Conservation (phyloP, 2,888 invertebrate species). For the Drosophila mettleri region DNA sequence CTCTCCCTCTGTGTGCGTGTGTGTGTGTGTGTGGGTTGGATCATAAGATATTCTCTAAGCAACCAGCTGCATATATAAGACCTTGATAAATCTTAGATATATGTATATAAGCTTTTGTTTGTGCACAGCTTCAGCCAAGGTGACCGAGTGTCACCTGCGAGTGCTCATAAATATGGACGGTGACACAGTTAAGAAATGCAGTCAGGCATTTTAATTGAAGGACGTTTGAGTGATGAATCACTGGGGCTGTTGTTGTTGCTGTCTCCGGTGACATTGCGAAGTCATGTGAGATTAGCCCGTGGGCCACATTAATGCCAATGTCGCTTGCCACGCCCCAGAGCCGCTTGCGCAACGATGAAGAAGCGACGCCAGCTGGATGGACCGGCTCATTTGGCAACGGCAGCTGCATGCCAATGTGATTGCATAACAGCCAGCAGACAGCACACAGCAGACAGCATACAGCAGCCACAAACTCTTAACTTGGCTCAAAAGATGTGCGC, state of each 20-base stretch:
- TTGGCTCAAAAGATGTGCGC: constrained; percentile 47
- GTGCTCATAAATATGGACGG: constrained; percentile 17
- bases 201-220: constrained; percentile 63
- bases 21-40: neutral
- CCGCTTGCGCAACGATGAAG: constrained; percentile 28
- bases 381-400: constrained; percentile 36
- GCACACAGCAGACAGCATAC: neutral
- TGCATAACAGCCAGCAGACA: constrained; percentile 48
- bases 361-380: constrained; percentile 14
- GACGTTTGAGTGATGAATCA: constrained; percentile 40
- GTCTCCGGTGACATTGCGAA: constrained; percentile 4
- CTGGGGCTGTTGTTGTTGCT: constrained; percentile 14
- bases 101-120: neutral
- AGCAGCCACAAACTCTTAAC: too few relatives aligned
- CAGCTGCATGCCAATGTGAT: constrained; percentile 62
- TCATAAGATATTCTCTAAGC: neutral
- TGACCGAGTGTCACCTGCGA: constrained; percentile 2
- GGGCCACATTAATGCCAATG: constrained; percentile 48
- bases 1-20: neutral
- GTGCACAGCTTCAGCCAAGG: neutral
- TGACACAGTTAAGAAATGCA: constrained; percentile 42
- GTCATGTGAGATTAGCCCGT: neutral
- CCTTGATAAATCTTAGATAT: neutral
- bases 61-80: too few relatives aligned
- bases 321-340: constrained; percentile 30